A percentile compares a stretch with the other conserved stretches of the same genome.
phyloP scores from a whole-genome alignment of 2,888 invertebrate species.

The Nemotelus nigrinus region DNA sequence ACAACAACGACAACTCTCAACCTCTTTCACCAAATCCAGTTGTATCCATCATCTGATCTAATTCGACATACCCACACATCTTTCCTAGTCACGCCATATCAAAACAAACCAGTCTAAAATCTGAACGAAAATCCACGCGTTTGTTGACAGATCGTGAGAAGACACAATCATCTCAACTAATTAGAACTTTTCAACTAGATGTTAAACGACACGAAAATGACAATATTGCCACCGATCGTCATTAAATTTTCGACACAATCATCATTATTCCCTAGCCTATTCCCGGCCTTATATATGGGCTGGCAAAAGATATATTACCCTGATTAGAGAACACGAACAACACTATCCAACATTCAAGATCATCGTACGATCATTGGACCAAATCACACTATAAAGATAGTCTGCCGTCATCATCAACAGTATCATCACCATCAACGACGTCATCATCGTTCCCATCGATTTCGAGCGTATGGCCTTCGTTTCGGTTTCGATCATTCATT shows the following conservation, averaged over 20 bases:
- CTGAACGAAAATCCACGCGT: not conserved
- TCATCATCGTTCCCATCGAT: not conserved
- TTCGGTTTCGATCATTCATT: conserved; percentile 20
- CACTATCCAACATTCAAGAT: too few species aligned
- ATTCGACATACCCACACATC: too few species aligned
- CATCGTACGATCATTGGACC: too few species aligned
- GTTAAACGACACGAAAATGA: not conserved
- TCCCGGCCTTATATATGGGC: conserved; percentile 5
- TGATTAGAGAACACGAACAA: not conserved
- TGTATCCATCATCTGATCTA: too few species aligned
- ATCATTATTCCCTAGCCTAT: not conserved
- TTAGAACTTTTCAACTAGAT: conserved; percentile 20
- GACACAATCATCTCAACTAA: conserved; percentile 7
- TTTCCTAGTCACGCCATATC: too few species aligned
- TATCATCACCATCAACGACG: conserved; percentile 10
- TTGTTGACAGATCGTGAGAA: conserved; percentile 41
- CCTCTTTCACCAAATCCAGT: too few species aligned
- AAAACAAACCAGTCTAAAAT: too few species aligned
- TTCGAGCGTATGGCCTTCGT: not conserved
- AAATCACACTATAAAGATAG: not conserved
- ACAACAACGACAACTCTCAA: too few species aligned
- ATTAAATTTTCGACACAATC: conserved; percentile 32
- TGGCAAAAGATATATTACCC: conserved; percentile 34
- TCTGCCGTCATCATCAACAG: not conserved
- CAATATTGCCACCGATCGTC: not conserved